A percentile compares a stretch with the other conserved stretches of the same genome.
phyloP scores from a whole-genome alignment of 2,797 vertebrate genomes.

The Botia kubotai region DNA sequence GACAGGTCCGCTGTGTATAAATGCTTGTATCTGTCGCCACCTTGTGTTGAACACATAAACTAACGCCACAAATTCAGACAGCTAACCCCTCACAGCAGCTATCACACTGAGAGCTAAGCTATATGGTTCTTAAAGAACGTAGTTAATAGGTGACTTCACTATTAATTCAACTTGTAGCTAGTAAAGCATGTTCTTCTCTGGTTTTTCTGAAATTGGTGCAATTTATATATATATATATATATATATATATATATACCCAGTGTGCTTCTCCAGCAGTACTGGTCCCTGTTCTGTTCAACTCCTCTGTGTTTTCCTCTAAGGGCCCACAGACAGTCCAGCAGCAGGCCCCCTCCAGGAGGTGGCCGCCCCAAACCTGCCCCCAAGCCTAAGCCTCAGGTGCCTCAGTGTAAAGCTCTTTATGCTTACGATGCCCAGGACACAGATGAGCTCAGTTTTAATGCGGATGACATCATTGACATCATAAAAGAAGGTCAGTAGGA shows the following conservation, averaged over 20 bases:
- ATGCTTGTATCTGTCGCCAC: slow-evolving; percentile 61
- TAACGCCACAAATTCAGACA: slow-evolving; percentile 33
- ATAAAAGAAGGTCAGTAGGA: slow-evolving; percentile 88
- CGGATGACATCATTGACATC: slow-evolving; percentile 92
- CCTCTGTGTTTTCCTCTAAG: slow-evolving; percentile 67
- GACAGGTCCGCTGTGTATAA: slow-evolving; percentile 5
- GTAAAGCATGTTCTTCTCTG: slow-evolving; percentile 42
- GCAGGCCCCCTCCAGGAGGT: slow-evolving; percentile 87
- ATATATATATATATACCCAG: neutral
- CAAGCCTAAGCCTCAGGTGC: slow-evolving; percentile 96
- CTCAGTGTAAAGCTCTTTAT: slow-evolving; percentile 94
- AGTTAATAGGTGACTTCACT: slow-evolving; percentile 35
- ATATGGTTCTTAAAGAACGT: slow-evolving; percentile 3
- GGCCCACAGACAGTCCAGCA: slow-evolving; percentile 84
- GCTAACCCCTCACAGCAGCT: slow-evolving; percentile 29
- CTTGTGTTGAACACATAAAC: slow-evolving; percentile 69
- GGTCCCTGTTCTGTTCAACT: slow-evolving; percentile 22
- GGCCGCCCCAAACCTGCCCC: slow-evolving; percentile 95
- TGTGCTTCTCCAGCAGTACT: neutral
- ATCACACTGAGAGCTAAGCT: neutral
- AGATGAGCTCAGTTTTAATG: slow-evolving; percentile 98
- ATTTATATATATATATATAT: too few relatives aligned
- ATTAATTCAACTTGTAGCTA: slow-evolving; percentile 42
- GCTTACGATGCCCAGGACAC: slow-evolving; percentile 99
- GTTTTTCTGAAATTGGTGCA: neutral